Evolutionary conservation across 2,113 vertebrate genomes (phyloP).

Genomic region (Mus pahari): DNA sequence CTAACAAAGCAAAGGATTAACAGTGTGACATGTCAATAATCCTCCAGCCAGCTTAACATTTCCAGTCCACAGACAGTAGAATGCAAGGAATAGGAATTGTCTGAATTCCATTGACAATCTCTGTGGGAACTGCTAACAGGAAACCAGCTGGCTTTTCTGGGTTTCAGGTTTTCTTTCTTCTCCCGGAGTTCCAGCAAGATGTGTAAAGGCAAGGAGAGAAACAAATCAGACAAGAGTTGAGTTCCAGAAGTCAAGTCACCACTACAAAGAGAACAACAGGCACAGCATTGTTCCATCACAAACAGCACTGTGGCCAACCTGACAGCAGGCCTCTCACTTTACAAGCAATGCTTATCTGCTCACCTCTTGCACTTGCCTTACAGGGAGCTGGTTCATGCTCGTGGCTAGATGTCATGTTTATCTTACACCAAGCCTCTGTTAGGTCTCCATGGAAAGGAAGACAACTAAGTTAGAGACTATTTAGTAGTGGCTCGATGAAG

Average conservation of each 20-base stretch:
- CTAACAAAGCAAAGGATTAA: neutral
- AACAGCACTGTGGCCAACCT: neutral
- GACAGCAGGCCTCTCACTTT: neutral
- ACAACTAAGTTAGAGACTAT: neutral
- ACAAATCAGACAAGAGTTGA: neutral
- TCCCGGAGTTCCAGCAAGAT: neutral
- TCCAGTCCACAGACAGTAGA: slow-evolving; percentile 14
- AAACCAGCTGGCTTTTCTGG: neutral
- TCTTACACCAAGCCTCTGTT: neutral
- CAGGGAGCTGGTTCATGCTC: neutral
- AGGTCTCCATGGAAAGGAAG: neutral
- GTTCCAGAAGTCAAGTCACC: neutral
- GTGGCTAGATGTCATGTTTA: neutral
- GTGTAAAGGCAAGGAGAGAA: neutral
- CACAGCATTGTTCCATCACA: neutral
- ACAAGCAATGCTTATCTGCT: neutral
- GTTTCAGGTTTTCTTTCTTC: neutral
- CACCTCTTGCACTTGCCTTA: neutral
- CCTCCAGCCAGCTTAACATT: neutral
- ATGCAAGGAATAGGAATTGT: neutral
- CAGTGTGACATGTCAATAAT: neutral
- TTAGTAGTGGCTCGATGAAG: neutral
- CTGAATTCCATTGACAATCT: neutral
- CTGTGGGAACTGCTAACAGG: neutral
- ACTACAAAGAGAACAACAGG: neutral